Percentiles rank a stretch among this genome's conserved stretches.
Evolutionary conservation across 2,888 invertebrate species (phyloP).

Genomic region (Athalia circularis): DNA sequence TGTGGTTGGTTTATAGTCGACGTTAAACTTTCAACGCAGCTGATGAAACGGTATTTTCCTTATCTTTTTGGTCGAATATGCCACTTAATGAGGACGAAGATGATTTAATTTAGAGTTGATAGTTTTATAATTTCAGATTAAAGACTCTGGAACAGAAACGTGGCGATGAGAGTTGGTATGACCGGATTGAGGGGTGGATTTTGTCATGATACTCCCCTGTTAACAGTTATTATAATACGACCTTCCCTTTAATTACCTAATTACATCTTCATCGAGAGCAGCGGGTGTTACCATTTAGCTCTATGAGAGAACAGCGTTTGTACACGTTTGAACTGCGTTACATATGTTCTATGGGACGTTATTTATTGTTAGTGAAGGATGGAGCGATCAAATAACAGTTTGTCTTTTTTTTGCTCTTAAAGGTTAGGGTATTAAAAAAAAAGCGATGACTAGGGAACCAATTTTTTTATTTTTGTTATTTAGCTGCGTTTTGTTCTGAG

Average conservation of each 20-base stretch:
- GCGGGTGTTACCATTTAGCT: conserved; percentile 19
- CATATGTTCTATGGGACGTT: background rate
- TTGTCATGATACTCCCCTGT: conserved; percentile 29
- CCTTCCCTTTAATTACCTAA: conserved; percentile 31
- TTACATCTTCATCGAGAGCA: conserved; percentile 37
- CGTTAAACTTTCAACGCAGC: no score
- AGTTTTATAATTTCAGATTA: conserved; percentile 31
- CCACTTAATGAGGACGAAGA: background rate
- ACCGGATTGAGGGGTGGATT: conserved; percentile 21
- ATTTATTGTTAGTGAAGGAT: no score
- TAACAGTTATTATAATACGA: conserved; percentile 30
- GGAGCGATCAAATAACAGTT: no score
- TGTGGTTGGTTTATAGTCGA: no score
- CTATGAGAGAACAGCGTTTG: no score
- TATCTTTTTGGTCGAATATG: background rate
- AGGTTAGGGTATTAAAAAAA: no score
- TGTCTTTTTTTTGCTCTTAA: no score
- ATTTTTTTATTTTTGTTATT: no score
- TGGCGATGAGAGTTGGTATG: conserved; percentile 25
- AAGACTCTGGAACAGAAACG: conserved; percentile 40
- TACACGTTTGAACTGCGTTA: no score
- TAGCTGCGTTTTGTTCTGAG: no score
- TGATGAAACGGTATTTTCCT: background rate
- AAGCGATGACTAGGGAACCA: no score
- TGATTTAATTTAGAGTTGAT: conserved; percentile 29